Conservation (phyloP, 2,797 vertebrate genomes). For the Acipenser ruthenus region DNA sequence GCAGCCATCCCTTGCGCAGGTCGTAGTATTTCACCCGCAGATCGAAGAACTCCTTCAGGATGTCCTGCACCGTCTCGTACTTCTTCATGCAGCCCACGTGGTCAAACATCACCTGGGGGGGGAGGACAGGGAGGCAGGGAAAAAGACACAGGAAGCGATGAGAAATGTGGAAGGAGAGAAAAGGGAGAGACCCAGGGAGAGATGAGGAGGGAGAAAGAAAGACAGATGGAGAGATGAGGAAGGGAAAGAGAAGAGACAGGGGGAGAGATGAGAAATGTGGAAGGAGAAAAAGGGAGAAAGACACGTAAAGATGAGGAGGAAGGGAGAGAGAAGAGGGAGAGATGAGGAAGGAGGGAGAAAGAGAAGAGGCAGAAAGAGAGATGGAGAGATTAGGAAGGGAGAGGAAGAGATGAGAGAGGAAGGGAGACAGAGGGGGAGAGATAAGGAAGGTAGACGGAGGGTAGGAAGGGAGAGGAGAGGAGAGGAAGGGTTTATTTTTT, state of each 20-base stretch:
- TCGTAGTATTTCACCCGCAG: slow-evolving; percentile 82
- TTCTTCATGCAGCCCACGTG: slow-evolving; percentile 89
- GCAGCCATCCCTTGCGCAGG: slow-evolving; percentile 90
- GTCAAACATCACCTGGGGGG: slow-evolving; percentile 85
- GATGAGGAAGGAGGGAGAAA: no score
- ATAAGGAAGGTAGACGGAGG: no score
- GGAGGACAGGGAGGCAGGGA: neutral
- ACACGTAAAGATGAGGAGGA: no score
- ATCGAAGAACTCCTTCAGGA: slow-evolving; percentile 86
- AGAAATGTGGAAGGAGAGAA: neutral
- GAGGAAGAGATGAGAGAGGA: no score
- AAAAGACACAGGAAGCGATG: neutral
- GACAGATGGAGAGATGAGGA: neutral
- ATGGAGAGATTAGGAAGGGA: no score
- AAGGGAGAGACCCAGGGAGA: neutral
- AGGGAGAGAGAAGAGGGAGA: no score
- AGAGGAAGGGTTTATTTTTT: no score
- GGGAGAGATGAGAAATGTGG: neutral
- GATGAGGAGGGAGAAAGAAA: neutral
- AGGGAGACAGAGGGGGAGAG: no score
- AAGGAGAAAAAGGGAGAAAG: no score
- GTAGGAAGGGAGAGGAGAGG: no score
- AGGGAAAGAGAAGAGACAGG: neutral
- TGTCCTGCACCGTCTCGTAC: slow-evolving; percentile 75
- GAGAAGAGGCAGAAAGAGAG: no score